Conservation (phyloP, 2,113 vertebrate genomes). For the Bagarius yarrelli region DNA sequence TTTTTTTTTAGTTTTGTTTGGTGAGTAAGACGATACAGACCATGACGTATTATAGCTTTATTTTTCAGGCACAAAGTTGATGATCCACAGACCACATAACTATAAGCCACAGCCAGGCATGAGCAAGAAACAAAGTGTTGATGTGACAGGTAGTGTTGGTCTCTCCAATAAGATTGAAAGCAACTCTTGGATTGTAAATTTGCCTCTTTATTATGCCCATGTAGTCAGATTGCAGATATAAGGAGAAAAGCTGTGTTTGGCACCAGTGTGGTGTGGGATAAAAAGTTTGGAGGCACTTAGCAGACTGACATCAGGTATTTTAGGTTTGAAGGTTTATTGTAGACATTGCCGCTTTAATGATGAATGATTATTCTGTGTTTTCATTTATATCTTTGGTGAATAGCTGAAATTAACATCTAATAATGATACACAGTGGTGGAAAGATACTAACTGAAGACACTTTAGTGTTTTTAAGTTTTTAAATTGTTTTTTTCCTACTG, state of each 20-base stretch:
- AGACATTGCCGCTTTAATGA: background rate
- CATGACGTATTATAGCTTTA: slow-evolving; percentile 92
- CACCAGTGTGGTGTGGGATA: background rate
- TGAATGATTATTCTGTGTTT: background rate
- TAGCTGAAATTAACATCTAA: background rate
- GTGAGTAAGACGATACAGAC: slow-evolving; percentile 92
- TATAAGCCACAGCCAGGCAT: slow-evolving; percentile 91
- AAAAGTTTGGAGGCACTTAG: too few species aligned
- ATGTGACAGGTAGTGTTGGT: slow-evolving; percentile 81
- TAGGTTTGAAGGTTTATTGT: background rate
- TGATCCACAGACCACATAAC: slow-evolving; percentile 89
- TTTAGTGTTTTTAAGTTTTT: too few species aligned
- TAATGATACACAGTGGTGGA: background rate
- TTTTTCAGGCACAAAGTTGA: slow-evolving; percentile 92
- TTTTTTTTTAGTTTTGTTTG: slow-evolving; percentile 82
- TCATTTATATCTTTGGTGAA: background rate
- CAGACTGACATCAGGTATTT: background rate
- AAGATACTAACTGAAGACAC: too few species aligned
- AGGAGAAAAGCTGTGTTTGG: background rate
- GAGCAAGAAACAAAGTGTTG: slow-evolving; percentile 91
- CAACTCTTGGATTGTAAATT: too few species aligned
- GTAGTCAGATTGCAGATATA: background rate
- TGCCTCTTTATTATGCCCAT: background rate
- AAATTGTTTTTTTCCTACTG: too few species aligned
- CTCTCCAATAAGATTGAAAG: too few species aligned